These are phyloP conservation scores for Drosophila gaucha DNA, from an alignment of 2,888 invertebrate species.

Conservation along the genomic window DNA sequence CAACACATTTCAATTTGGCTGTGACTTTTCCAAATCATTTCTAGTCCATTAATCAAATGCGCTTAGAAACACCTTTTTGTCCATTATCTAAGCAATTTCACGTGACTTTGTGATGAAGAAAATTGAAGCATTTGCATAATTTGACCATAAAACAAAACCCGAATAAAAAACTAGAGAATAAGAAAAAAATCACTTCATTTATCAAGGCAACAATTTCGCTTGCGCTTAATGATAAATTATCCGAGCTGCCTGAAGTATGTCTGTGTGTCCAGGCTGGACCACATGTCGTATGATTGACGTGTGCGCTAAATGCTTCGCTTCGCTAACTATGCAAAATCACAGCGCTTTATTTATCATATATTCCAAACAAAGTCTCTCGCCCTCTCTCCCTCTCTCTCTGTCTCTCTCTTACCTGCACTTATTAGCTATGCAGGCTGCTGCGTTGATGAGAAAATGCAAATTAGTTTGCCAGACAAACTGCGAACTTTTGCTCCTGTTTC, in stretches of 20 bases:
- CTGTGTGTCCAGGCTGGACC: constrained; percentile 50
- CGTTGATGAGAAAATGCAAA: constrained; percentile 78
- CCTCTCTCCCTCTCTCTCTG: neutral
- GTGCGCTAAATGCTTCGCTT: constrained; percentile 61
- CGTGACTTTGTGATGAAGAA: constrained; percentile 33
- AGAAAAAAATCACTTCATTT: constrained; percentile 55
- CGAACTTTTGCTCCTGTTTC: constrained; percentile 66
- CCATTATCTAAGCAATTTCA: constrained; percentile 6
- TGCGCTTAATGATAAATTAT: constrained; percentile 62
- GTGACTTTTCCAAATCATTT: constrained; percentile 29
- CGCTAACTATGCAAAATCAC: constrained; percentile 52
- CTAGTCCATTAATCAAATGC: constrained; percentile 59
- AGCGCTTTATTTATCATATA: constrained; percentile 67
- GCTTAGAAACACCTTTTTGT: constrained; percentile 21
- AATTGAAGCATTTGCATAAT: constrained; percentile 64
- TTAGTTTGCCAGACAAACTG: constrained; percentile 70
- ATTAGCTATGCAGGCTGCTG: constrained; percentile 75
- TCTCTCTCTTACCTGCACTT: constrained; percentile 9
- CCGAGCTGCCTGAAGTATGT: neutral
- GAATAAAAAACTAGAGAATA: constrained; percentile 36
- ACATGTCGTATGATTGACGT: constrained; percentile 79
- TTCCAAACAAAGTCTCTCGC: no score
- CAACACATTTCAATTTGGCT: constrained; percentile 51
- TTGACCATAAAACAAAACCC: constrained; percentile 72
- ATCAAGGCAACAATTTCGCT: constrained; percentile 48